Conservation (phyloP, 2,797 vertebrate species). For the Knipowitschia caucasica region DNA sequence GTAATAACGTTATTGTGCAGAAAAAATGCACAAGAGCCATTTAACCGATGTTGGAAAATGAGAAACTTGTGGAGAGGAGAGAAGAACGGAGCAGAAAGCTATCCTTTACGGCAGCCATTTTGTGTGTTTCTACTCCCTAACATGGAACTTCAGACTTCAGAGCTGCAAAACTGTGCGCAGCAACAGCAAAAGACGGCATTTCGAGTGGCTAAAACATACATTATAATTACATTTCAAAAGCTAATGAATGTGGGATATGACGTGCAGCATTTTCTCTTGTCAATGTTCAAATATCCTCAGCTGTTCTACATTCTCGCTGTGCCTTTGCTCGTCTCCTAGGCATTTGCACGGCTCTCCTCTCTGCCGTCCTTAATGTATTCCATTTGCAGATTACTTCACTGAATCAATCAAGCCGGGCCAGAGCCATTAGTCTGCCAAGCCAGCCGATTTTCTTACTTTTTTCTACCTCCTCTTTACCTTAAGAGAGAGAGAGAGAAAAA, state of each 20-base stretch:
- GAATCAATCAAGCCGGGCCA: constrained; percentile 69
- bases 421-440: constrained; percentile 68
- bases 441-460: constrained; percentile 29
- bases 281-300: constrained; percentile 38
- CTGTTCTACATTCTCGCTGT: constrained; percentile 28
- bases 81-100: constrained; percentile 42
- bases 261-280: constrained; percentile 24
- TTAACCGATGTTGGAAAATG: constrained; percentile 17
- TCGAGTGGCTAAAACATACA: not conserved
- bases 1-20: not conserved
- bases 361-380: constrained; percentile 65
- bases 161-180: constrained; percentile 22
- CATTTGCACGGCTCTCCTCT: constrained; percentile 55
- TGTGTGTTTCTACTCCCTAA: constrained; percentile 66
- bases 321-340: constrained; percentile 47
- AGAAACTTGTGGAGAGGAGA: constrained; percentile 30
- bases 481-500: constrained; percentile 41
- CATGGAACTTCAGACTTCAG: constrained; percentile 63
- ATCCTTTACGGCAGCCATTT: constrained; percentile 72
- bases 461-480: constrained; percentile 12
- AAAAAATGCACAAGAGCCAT: not conserved
- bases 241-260: constrained; percentile 21
- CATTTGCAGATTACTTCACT: constrained; percentile 75
- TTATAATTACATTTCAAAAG: constrained; percentile 5
- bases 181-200: not conserved